Conservation (phyloP, 1,140 invertebrate species). For the Uloborus diversus region DNA sequence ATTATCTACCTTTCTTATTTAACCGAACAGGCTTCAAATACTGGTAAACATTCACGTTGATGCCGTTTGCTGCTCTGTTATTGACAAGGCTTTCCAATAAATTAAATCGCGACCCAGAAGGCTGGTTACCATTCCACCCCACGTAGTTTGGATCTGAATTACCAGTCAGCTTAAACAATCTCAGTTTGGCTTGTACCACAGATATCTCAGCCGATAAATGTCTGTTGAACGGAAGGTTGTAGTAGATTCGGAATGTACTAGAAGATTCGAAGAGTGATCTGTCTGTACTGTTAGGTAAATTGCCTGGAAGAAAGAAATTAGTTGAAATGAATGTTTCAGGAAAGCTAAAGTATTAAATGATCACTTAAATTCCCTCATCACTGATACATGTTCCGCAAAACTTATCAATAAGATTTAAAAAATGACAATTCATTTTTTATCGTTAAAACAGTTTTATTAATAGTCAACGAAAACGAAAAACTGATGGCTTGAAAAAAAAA, state of each 20-base stretch:
- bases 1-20: slow-evolving; percentile 48
- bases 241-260: slow-evolving; percentile 33
- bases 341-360: too few species aligned
- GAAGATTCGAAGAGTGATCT: slow-evolving; percentile 36
- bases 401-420: too few species aligned
- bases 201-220: background rate
- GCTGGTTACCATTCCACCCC: background rate
- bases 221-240: slow-evolving; percentile 36
- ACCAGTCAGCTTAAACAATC: slow-evolving; percentile 41
- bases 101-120: background rate
- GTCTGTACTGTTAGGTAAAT: slow-evolving; percentile 50
- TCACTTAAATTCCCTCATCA: too few species aligned
- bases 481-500: too few species aligned
- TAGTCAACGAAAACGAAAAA: too few species aligned
- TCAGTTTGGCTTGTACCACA: slow-evolving; percentile 40
- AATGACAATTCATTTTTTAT: too few species aligned
- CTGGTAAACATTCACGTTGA: slow-evolving; percentile 50
- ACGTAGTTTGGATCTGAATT: slow-evolving; percentile 18
- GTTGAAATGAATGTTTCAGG: background rate
- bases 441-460: too few species aligned
- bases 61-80: slow-evolving; percentile 14
- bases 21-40: slow-evolving; percentile 39
- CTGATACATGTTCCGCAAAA: too few species aligned
- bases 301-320: slow-evolving; percentile 15
- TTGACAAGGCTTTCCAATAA: slow-evolving; percentile 17